These are phyloP conservation scores for Agrenia bidenticulata DNA, from an alignment of 2,888 invertebrate genomes.

Conservation along the genomic window DNA sequence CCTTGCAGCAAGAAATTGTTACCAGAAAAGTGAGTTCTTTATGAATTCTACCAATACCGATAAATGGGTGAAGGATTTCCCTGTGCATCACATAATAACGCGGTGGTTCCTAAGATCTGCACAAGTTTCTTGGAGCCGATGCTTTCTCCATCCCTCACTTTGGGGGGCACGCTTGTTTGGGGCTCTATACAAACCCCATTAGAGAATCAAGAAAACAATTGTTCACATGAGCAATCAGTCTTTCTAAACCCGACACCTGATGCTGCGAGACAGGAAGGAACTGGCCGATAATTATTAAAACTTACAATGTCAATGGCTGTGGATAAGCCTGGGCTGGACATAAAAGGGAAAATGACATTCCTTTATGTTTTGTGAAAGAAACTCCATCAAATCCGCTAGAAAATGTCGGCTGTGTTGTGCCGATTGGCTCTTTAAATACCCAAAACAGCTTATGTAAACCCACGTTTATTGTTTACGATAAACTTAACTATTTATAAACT, in stretches of 20 bases:
- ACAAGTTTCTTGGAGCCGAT: constrained; percentile 41
- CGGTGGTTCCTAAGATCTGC: constrained; percentile 29
- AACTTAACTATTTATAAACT: too few species aligned
- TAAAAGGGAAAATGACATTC: constrained; percentile 40
- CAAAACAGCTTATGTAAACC: neutral
- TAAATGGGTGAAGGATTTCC: constrained; percentile 50
- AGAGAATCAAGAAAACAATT: neutral
- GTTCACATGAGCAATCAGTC: neutral
- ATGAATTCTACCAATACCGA: too few species aligned
- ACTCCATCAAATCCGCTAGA: constrained; percentile 59
- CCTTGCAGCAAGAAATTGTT: too few species aligned
- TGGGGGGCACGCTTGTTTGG: constrained; percentile 49
- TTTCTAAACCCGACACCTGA: neutral
- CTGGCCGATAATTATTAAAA: constrained; percentile 15
- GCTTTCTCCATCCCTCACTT: constrained; percentile 48
- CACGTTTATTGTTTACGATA: neutral
- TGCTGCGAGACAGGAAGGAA: constrained; percentile 1
- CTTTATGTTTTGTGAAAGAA: constrained; percentile 38
- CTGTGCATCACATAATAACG: constrained; percentile 52
- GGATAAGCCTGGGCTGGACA: constrained; percentile 52
- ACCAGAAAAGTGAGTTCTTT: too few species aligned
- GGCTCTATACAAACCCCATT: constrained; percentile 40
- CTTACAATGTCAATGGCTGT: constrained; percentile 44
- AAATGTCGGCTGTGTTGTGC: constrained; percentile 57
- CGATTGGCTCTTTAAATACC: constrained; percentile 58